These are phyloP conservation scores for Lacanobia wlatinum DNA, from an alignment of 2,888 invertebrate genomes.

Conservation along the genomic window DNA sequence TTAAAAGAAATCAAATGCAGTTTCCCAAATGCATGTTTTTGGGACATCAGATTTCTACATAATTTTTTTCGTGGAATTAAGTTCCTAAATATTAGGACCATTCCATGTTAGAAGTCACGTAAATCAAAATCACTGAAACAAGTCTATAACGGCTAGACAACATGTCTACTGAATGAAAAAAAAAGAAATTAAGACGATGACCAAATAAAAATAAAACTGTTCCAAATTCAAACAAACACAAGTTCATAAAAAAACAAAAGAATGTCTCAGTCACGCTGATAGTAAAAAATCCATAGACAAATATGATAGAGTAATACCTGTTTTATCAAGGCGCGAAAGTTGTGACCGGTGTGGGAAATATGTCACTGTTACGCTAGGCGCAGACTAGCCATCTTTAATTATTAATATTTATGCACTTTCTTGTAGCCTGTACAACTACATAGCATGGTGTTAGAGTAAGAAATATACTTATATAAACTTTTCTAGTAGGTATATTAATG, in stretches of 20 bases:
- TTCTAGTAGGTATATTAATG: no score
- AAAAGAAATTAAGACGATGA: not conserved
- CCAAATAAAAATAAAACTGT: slow-evolving; percentile 26
- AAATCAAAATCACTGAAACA: not conserved
- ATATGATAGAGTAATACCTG: slow-evolving; percentile 52
- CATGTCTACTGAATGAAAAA: not conserved
- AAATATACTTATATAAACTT: no score
- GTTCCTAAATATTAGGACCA: not conserved
- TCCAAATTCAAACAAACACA: slow-evolving; percentile 48
- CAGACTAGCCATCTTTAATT: slow-evolving; percentile 48
- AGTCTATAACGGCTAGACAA: slow-evolving; percentile 9
- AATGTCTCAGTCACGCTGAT: slow-evolving; percentile 30
- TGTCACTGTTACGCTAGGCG: slow-evolving; percentile 56
- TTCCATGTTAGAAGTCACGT: not conserved
- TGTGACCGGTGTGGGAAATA: slow-evolving; percentile 58
- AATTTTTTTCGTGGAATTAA: no score
- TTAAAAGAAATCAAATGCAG: not conserved
- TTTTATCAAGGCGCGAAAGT: slow-evolving; percentile 56
- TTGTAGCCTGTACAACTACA: slow-evolving; percentile 10
- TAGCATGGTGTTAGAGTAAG: not conserved
- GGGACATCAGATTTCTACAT: no score
- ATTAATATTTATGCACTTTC: slow-evolving; percentile 61
- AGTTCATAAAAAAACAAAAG: slow-evolving; percentile 21
- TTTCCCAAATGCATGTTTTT: no score
- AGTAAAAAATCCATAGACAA: slow-evolving; percentile 41